Conservation (phyloP, 2,113 vertebrate genomes). For the Oceanites oceanicus region DNA sequence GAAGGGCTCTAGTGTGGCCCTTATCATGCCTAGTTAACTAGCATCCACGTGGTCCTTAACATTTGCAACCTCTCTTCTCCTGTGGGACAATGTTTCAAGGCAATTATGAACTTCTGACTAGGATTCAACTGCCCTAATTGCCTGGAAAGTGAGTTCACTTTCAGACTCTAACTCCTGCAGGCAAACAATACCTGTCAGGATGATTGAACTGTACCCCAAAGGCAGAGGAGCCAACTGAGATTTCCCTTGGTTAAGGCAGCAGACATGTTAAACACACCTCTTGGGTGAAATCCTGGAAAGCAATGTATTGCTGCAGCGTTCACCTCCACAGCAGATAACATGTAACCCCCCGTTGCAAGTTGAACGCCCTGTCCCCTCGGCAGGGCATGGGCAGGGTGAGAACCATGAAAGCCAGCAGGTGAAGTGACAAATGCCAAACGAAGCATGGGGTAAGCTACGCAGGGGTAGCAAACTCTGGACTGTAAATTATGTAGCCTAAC, state of each 20-base stretch:
- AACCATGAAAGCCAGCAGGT: not conserved
- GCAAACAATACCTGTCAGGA: not conserved
- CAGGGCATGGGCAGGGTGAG: not conserved
- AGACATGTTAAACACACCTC: not conserved
- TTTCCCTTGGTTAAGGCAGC: not conserved
- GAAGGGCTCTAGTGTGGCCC: not conserved
- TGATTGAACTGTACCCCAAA: not conserved
- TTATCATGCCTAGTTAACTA: not conserved
- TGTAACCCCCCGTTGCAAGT: accelerated
- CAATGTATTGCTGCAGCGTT: not conserved
- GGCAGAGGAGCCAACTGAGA: not conserved
- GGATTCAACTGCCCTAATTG: not conserved
- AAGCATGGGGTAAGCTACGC: not conserved
- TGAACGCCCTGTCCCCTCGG: accelerated
- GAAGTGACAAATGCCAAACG: not conserved
- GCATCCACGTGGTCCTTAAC: not conserved
- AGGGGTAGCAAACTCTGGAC: not conserved
- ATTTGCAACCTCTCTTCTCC: not conserved
- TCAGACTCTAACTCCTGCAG: not conserved
- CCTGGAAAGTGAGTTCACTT: not conserved
- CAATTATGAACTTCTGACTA: not conserved
- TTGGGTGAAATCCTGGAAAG: not conserved
- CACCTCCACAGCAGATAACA: not conserved
- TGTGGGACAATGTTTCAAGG: not conserved
- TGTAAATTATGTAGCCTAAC: not conserved